These are phyloP conservation scores for Triops longicaudatus DNA, from an alignment of 1,140 invertebrate species.

Conservation along the genomic window DNA sequence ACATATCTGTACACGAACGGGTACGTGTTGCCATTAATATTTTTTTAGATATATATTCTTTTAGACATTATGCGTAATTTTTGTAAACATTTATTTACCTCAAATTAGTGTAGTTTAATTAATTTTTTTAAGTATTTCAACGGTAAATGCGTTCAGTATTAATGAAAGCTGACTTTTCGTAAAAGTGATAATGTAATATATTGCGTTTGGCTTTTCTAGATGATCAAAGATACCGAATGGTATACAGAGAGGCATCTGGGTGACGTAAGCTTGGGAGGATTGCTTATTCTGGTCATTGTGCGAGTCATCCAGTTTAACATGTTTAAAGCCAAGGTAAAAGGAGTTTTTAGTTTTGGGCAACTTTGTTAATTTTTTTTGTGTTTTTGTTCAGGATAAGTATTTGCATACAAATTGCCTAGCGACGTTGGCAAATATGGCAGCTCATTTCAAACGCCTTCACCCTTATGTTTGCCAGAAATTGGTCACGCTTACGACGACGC, in stretches of 20 bases:
- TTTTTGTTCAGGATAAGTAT: conserved; percentile 69
- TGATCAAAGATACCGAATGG: conserved; percentile 79
- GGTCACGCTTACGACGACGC: conserved; percentile 75
- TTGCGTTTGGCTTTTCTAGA: conserved; percentile 47
- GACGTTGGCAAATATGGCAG: conserved; percentile 95
- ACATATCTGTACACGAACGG: conserved; percentile 86
- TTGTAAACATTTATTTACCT: no score
- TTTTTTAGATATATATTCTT: no score
- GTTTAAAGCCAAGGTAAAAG: conserved; percentile 73
- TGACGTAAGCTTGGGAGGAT: conserved; percentile 90
- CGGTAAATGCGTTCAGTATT: not conserved
- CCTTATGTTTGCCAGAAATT: conserved; percentile 92
- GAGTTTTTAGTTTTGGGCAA: conserved; percentile 30
- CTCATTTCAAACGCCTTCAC: conserved; percentile 86
- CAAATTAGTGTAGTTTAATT: no score
- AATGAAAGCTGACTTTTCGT: not conserved
- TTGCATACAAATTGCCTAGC: conserved; percentile 94
- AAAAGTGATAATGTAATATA: not conserved
- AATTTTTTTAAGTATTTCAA: no score
- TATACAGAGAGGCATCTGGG: conserved; percentile 80
- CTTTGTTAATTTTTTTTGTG: conserved; percentile 25
- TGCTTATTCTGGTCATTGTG: conserved; percentile 88
- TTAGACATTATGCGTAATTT: no score
- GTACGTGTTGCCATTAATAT: conserved; percentile 53
- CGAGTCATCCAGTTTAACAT: conserved; percentile 97